Conservation (phyloP, 2,888 invertebrate species). For the Timema podura region DNA sequence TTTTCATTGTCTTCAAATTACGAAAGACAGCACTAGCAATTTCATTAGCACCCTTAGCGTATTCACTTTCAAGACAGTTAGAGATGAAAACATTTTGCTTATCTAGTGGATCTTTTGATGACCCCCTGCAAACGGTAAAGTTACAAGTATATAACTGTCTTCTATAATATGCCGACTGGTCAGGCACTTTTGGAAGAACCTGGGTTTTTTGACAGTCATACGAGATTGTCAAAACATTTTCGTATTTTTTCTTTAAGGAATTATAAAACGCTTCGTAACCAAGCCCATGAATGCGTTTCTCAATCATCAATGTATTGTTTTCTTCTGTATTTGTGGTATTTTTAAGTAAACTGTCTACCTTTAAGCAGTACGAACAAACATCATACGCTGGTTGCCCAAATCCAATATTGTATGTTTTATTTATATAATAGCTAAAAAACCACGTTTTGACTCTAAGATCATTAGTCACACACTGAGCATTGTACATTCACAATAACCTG, state of each 20-base stretch:
- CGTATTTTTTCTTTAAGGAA: neutral
- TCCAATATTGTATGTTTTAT: neutral
- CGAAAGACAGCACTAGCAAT: slow-evolving; percentile 4
- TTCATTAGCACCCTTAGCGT: neutral
- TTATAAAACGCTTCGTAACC: neutral
- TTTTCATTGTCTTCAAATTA: neutral
- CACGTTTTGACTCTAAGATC: neutral
- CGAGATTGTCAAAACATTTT: neutral
- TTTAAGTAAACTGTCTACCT: neutral
- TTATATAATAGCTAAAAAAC: neutral
- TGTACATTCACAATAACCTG: neutral
- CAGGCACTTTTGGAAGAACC: neutral
- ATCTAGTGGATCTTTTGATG: slow-evolving; percentile 1
- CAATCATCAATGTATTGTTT: neutral
- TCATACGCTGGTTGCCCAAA: neutral
- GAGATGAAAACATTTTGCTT: neutral
- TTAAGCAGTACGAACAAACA: neutral
- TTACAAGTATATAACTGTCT: neutral
- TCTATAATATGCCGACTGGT: neutral
- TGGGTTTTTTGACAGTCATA: neutral
- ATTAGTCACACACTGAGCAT: neutral
- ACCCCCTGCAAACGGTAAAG: neutral
- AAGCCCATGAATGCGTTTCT: neutral
- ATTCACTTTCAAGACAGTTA: slow-evolving; percentile 3
- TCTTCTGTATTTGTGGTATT: neutral